Conservation (phyloP, 2,888 invertebrate species). For the Drosophila demipolita region DNA sequence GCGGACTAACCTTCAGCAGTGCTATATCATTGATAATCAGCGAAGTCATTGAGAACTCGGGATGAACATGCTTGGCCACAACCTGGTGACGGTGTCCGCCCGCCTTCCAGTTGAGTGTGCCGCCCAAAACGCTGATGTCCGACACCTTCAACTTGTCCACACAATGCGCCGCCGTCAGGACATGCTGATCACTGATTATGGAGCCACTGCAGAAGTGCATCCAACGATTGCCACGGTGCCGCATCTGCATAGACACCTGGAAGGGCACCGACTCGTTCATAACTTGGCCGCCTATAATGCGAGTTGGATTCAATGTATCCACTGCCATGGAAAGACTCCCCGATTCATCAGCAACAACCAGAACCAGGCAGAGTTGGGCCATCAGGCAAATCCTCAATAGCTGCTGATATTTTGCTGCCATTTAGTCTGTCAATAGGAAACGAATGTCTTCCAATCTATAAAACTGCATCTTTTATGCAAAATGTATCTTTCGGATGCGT, state of each 20-base stretch:
- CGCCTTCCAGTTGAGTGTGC: conserved; percentile 69
- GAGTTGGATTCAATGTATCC: conserved; percentile 5
- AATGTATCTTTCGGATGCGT: conserved; percentile 12
- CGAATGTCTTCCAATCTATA: conserved; percentile 4
- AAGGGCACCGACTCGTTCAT: conserved; percentile 80
- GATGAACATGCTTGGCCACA: conserved; percentile 74
- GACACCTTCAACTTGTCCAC: conserved; percentile 65
- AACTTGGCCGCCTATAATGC: conserved; percentile 78
- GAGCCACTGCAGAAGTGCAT: conserved; percentile 84
- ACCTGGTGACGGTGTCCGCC: conserved; percentile 78
- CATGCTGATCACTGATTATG: conserved; percentile 78
- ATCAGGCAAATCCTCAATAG: neutral
- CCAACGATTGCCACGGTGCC: conserved; percentile 69
- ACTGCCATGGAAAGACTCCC: too few relatives aligned
- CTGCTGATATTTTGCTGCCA: conserved; percentile 19
- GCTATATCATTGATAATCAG: conserved; percentile 81
- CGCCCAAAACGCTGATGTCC: conserved; percentile 72
- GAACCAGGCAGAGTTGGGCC: conserved; percentile 9
- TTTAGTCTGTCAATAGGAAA: conserved; percentile 9
- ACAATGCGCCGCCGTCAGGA: conserved; percentile 84
- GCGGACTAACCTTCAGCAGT: conserved; percentile 74
- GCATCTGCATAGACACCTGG: conserved; percentile 82
- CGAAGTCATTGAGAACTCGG: conserved; percentile 67
- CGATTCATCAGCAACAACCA: neutral
- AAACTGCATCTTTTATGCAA: conserved; percentile 26